Evolutionary conservation across 2,888 invertebrate genomes (phyloP).

Genomic region (Pimpla rufipes): DNA sequence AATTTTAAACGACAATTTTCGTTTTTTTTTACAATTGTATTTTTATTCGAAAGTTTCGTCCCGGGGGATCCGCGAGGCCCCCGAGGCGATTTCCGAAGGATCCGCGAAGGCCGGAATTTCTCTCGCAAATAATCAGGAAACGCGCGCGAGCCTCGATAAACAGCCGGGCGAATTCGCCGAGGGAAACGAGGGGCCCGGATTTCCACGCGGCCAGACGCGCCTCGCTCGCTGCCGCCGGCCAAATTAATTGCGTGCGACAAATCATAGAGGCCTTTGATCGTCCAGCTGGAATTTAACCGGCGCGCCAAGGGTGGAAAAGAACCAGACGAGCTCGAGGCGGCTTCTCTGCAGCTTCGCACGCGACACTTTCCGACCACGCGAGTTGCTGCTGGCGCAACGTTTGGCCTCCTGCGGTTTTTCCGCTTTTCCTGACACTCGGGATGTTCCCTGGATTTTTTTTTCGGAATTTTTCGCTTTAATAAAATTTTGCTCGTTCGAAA

Average conservation of each 20-base stretch:
- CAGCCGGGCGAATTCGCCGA: constrained; percentile 13
- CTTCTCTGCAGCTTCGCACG: background rate
- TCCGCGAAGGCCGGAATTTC: constrained; percentile 48
- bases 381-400: too few species aligned
- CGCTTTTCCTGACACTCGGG: too few species aligned
- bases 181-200: constrained; percentile 1
- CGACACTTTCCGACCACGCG: too few species aligned
- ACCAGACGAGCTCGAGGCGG: constrained; percentile 8
- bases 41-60: too few species aligned
- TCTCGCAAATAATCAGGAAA: constrained; percentile 40
- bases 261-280: constrained; percentile 67
- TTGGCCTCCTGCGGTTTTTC: too few species aligned
- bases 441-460: too few species aligned
- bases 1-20: too few species aligned
- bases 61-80: constrained; percentile 2
- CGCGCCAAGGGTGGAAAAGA: constrained; percentile 46
- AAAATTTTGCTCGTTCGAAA: too few species aligned
- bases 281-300: constrained; percentile 60
- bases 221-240: constrained; percentile 8
- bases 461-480: too few species aligned
- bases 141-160: constrained; percentile 34
- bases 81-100: constrained; percentile 3
- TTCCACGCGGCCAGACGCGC: constrained; percentile 26
- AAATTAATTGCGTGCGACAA: constrained; percentile 69
- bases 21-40: too few species aligned